Percentiles rank a stretch among this genome's conserved stretches.
Evolutionary conservation across 2,888 invertebrate species (phyloP).

Genomic region (Spisula solida): DNA sequence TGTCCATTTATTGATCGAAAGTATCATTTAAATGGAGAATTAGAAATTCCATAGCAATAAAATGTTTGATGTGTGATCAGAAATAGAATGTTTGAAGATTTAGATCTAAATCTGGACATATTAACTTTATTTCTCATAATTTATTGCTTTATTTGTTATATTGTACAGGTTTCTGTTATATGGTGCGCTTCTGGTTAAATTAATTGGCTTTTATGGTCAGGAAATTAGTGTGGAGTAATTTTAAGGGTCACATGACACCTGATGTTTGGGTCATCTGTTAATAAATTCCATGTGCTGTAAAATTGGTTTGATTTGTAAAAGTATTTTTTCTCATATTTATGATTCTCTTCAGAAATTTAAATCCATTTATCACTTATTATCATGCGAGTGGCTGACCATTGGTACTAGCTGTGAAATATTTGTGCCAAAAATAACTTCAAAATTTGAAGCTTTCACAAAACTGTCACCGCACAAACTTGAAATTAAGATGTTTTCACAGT

Average conservation of each 20-base stretch:
- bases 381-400: no score
- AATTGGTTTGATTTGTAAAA: no score
- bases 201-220: not conserved
- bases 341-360: no score
- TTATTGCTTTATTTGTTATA: conserved; percentile 26
- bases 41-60: conserved; percentile 8
- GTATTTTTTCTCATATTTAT: no score
- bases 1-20: not conserved
- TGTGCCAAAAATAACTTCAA: no score
- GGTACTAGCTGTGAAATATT: no score
- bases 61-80: conserved; percentile 10
- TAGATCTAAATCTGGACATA: not conserved
- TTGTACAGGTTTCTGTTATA: not conserved
- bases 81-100: not conserved
- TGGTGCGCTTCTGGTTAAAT: not conserved
- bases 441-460: no score
- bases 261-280: not conserved
- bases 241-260: not conserved
- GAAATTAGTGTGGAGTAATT: not conserved
- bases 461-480: no score
- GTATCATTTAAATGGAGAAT: not conserved
- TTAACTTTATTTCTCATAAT: conserved; percentile 31
- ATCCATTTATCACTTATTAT: no score
- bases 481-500: no score
- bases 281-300: not conserved